Base-by-base conservation (phyloP, 2,797 vertebrate species). In the Anguilla pacifica region DNA sequence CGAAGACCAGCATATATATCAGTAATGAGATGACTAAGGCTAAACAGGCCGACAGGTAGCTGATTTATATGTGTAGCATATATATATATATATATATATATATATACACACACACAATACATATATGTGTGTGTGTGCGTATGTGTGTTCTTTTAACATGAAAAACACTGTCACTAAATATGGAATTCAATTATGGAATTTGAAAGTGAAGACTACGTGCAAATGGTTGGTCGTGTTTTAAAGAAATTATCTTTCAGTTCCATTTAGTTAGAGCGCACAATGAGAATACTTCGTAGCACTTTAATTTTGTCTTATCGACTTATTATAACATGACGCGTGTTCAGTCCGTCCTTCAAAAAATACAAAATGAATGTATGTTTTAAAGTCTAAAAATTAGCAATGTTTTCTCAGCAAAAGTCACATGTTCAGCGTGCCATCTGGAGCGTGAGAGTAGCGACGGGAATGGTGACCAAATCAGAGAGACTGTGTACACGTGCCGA, bases 11-110 rank as follows among this genome's bases (percentile, higher is more conserved):
- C 72, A 77, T 35, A 53, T 22, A 87, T 87, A 31, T 87, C n/a
- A 61, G 55, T 11, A 87, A 43, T 83, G 86, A 31, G 53, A 82
- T 49, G 39, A 43, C 70, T 72, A 28, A 74, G 74, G 55, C 22
- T 61, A 61, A 31, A 43, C 35, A 13, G 31, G 31, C 70, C 70
- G 31, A 13, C 31, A 31, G 25, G 61, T 64, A 64, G 22, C 17
- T 19, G 19, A 64, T 19, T 25, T 64, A 4, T 22, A 39, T 39
- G 39, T 39, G 39, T 39, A 39, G 39, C 39, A 2, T 39, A 39
- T 3, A 39, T 39, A 43, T 43, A 43, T 43, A 43, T 43, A 43
- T 43, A 43, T 43, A 43, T 43, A 15, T 55, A 10, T 11, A 55
- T 55, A 11, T 55, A 43, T 43, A 43, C 3, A 43, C 3, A 43